These are phyloP conservation scores for Sebastes trivittatus DNA, from an alignment of 2,797 vertebrate genomes.

Conservation along the genomic window DNA sequence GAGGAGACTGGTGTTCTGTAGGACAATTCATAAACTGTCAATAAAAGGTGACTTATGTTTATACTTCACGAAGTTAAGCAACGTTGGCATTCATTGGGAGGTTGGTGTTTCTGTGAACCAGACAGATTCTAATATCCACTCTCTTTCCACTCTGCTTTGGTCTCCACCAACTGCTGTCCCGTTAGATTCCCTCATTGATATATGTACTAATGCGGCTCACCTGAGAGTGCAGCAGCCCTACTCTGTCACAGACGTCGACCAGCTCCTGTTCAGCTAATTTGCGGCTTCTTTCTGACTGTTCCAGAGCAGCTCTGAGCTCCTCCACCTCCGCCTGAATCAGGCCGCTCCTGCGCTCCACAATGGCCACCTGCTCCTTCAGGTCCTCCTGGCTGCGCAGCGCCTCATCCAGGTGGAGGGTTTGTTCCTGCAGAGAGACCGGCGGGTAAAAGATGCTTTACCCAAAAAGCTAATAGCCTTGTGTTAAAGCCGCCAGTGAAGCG, in stretches of 20 bases:
- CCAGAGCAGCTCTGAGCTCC: conserved; percentile 84
- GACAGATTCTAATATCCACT: not conserved
- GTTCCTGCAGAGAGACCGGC: conserved; percentile 60
- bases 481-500: not conserved
- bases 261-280: conserved; percentile 86
- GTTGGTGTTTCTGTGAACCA: not conserved
- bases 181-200: not conserved
- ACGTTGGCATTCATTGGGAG: not conserved
- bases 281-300: conserved; percentile 85
- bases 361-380: conserved; percentile 85
- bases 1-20: conserved; percentile 81
- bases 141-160: not conserved
- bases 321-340: conserved; percentile 86
- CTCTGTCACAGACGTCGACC: conserved; percentile 80
- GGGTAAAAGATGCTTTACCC: not conserved
- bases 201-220: conserved; percentile 29
- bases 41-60: not conserved
- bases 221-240: conserved; percentile 83
- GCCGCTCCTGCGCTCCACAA: conserved; percentile 81
- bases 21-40: not conserved
- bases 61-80: not conserved
- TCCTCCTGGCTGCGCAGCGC: conserved; percentile 82
- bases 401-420: conserved; percentile 83
- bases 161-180: not conserved
- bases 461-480: not conserved